Evolutionary conservation across 2,797 vertebrate genomes (phyloP).

Genomic region (Pseudochromis fuscus): DNA sequence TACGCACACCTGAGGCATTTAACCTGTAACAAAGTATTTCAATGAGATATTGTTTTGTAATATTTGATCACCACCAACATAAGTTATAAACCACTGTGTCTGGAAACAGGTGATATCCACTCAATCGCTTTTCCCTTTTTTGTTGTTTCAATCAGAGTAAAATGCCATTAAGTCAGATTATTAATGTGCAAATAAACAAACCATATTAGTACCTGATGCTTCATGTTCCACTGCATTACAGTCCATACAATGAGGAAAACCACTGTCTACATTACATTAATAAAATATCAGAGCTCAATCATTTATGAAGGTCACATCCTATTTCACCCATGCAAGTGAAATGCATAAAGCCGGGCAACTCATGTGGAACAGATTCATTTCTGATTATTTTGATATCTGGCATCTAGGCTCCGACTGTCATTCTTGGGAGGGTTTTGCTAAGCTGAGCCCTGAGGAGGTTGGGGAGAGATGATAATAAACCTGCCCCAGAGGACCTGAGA

Average conservation of each 20-base stretch:
- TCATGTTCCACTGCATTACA: background rate
- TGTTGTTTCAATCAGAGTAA: background rate
- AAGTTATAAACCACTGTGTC: background rate
- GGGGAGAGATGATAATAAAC: conserved; percentile 11
- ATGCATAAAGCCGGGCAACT: conserved; percentile 9
- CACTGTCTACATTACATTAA: background rate
- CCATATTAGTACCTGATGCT: background rate
- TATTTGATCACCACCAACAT: background rate
- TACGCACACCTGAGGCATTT: too few relatives aligned
- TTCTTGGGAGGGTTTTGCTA: background rate
- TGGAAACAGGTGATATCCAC: background rate
- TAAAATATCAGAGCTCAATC: conserved; percentile 6
- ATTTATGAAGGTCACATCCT: conserved; percentile 22
- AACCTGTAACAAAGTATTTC: too few relatives aligned
- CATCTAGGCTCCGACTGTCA: background rate
- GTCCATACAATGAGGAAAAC: background rate
- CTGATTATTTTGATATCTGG: conserved; percentile 10
- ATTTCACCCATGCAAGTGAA: conserved; percentile 3
- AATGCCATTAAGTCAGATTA: background rate
- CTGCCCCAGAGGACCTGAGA: conserved; percentile 6
- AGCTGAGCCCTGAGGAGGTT: conserved; percentile 1
- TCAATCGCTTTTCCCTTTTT: background rate
- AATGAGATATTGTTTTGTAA: too few relatives aligned
- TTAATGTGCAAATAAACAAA: conserved; percentile 12
- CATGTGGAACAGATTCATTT: background rate